Evolutionary conservation across 2,797 vertebrate species (phyloP), one percentile per base, ranked within the genome.

Genomic region (Cossypha dichroa): DNA sequence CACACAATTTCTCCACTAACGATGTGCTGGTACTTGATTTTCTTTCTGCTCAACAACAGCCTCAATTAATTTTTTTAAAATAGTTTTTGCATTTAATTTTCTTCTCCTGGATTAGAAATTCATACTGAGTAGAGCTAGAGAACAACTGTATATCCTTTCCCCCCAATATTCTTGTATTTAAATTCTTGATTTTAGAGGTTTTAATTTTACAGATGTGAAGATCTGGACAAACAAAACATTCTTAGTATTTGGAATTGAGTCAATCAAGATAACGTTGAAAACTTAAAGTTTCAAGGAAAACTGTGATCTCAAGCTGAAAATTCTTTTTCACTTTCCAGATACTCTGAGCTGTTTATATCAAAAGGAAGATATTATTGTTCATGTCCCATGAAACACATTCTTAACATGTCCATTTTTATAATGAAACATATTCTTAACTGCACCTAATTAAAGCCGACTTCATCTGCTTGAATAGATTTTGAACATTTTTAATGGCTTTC

Each of bases 1-100:
- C 64, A 85, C 68, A 85, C 1, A 4, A 54, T 94, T 85, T 91
- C 72, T 80, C 17, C 82, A 88, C 73, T 85, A 93, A 81, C 6
- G 0, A 88, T 86, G 79, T 64, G 56, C 54, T 74, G 55, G 58
- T 88, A 90, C 91, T 93, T 94, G 52, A 90, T 93, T 95, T 88
- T 81, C 69, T 83, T 95, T 85, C 88, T 86, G 63, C 59, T 81
- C 3, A 3, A 88, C 28, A 90, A 77, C 88, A 93, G 43, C 36
- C 13, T 82, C 7, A 2, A 93, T 88, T 94, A 93, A 60, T 64
- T 82, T 85, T 90, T 86, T 94, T 45, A 0, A 63, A 83, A 92
- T 67, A 64, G n/a, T 22, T 94, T 91, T 91, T 77, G 64, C 49
- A 66, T 95, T 91, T 85, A 82, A 80, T 93, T 93, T 94, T 78